Evolutionary conservation across 2,113 vertebrate species (phyloP).

Genomic region (Acanthisitta chloris): DNA sequence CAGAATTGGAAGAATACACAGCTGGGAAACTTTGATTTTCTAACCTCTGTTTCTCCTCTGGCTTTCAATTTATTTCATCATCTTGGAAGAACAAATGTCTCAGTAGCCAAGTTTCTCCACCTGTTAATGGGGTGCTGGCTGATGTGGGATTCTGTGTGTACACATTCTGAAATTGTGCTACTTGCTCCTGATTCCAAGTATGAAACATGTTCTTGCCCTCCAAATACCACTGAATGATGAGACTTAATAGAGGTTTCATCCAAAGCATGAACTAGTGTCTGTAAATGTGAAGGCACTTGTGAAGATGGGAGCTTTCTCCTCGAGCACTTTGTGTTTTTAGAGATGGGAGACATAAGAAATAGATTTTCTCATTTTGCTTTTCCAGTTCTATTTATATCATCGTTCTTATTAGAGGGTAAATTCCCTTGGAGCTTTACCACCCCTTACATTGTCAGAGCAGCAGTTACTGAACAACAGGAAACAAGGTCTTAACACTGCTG

Average conservation of each 20-base stretch:
- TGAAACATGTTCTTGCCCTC: neutral
- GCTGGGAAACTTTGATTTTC: neutral
- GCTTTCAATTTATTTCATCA: neutral
- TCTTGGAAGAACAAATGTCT: neutral
- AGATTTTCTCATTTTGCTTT: neutral
- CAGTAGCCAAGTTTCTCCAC: neutral
- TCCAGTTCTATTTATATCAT: neutral
- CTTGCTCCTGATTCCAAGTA: neutral
- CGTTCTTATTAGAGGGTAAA: neutral
- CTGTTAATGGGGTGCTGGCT: neutral
- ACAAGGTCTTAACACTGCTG: neutral
- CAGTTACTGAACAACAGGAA: neutral
- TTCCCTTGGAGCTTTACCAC: neutral
- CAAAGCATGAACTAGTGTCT: neutral
- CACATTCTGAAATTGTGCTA: neutral
- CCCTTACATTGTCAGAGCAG: neutral
- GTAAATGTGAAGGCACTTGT: neutral
- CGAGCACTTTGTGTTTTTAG: neutral
- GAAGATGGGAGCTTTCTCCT: neutral
- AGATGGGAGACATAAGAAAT: neutral
- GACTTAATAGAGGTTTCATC: neutral
- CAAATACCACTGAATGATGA: neutral
- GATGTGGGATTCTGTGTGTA: neutral
- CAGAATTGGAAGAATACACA: neutral
- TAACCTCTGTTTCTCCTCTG: neutral